phyloP scores from a whole-genome alignment of 2,888 invertebrate species.

The Noctua janthina region DNA sequence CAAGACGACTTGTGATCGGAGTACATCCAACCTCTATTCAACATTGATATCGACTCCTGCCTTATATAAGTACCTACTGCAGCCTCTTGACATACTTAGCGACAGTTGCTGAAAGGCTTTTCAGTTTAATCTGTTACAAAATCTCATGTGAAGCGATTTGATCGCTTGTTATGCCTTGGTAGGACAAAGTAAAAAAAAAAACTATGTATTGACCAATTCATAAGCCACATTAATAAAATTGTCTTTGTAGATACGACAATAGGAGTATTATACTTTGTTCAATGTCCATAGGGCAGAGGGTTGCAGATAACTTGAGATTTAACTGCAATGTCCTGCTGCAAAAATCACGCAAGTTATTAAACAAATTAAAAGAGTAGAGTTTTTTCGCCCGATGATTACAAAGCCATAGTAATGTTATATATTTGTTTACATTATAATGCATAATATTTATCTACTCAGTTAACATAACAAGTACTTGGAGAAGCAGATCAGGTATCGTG shows the following conservation, averaged over 20 bases:
- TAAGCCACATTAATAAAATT: not conserved
- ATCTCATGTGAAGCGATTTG: not conserved
- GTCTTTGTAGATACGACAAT: not conserved
- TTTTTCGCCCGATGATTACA: not conserved
- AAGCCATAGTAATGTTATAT: not conserved
- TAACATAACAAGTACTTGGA: constrained; percentile 1
- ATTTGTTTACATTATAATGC: not conserved
- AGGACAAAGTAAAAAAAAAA: not conserved
- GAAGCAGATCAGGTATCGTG: not conserved
- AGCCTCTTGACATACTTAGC: constrained; percentile 41
- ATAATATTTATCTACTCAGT: constrained; percentile 13
- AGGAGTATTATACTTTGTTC: not conserved
- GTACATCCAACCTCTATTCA: constrained; percentile 7
- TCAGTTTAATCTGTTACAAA: not conserved
- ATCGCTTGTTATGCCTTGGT: not conserved
- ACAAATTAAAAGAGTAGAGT: not conserved
- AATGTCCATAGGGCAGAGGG: not conserved
- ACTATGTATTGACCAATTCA: not conserved
- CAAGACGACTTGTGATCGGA: not conserved
- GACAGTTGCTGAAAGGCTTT: not conserved
- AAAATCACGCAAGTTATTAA: not conserved
- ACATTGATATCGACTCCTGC: constrained; percentile 1
- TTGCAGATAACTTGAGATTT: not conserved
- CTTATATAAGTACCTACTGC: not conserved
- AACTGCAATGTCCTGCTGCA: not conserved